Evolutionary conservation across 2,797 vertebrate species (phyloP), one percentile per base, ranked within the genome.

Genomic region (Notoglanidium macrostoma): DNA sequence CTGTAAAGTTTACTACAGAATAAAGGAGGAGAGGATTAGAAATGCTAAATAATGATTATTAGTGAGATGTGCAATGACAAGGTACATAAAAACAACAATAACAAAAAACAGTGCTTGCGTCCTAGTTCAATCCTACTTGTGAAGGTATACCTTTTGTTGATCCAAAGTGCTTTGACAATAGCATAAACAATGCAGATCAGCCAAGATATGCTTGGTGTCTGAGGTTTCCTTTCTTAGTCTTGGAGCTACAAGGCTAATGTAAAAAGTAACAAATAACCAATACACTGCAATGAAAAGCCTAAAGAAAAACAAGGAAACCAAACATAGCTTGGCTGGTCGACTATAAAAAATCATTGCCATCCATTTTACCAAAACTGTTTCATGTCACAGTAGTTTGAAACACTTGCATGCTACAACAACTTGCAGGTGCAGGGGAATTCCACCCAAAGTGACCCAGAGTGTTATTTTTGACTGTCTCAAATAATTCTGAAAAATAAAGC

Each of bases 101-200:
- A 40, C 40, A 40, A 40, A 40, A 40, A 63, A 78, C 35, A 70
- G 77, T 70, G 68, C 72, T 85, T 23, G 21, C 59, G 21, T 68
- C 44, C 51, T 77, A 57, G 11, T 35, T 80, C 29, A 29, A 32
- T 57, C 19, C 19, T 87, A 67, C 63, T 83, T 29, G 26, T 76
- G 54, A 85, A 89, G 88, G 88, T 91, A 89, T 86, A 90, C 77
- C 89, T 90, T 91, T 90, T 89, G 90, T 90, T 90, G 89, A 92
- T 91, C 89, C 87, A 87, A 85, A 85, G 72, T 85, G 87, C 87
- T 86, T 86, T 83, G 57, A 85, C 83, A 91, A 63, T 14, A 63
- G 85, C 61, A 87, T 63, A 44, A 76, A 80, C 83, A 84, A 51
- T 21, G 90, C 78, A 54, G 40, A 83, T 82, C 73, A 89, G 88